Evolutionary conservation across 1,140 invertebrate genomes (phyloP).

Genomic region (Portunus trituberculatus): DNA sequence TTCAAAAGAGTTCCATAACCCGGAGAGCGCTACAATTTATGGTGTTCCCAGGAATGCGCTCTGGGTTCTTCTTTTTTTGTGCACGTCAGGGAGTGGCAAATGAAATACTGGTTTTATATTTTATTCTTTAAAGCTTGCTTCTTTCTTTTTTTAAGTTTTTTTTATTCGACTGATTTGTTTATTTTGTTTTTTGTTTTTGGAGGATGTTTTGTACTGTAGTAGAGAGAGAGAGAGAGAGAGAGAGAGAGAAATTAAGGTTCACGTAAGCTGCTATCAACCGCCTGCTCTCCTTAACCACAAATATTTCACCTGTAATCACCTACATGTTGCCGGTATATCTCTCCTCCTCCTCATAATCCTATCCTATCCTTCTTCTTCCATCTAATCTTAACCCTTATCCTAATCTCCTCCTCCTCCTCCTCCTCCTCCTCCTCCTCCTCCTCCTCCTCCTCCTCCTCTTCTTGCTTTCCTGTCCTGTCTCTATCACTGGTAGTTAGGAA

Average conservation of each 20-base stretch:
- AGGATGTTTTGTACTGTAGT: not conserved
- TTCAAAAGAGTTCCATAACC: not conserved
- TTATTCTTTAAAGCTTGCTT: too few relatives aligned
- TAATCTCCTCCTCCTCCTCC: not conserved
- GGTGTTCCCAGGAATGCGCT: not conserved
- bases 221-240: not conserved
- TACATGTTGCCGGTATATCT: not conserved
- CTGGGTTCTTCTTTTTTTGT: not conserved
- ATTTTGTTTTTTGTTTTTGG: too few relatives aligned
- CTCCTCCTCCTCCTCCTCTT: too few relatives aligned
- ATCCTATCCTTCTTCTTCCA: too few relatives aligned
- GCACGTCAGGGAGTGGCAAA: too few relatives aligned
- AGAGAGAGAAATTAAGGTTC: not conserved
- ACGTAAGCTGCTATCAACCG: not conserved
- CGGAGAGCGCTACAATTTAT: not conserved
- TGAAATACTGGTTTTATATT: too few relatives aligned
- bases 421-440: too few relatives aligned
- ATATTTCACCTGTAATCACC: not conserved
- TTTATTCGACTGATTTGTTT: too few relatives aligned
- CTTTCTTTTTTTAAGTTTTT: too few relatives aligned
- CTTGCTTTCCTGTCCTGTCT: too few relatives aligned
- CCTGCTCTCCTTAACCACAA: not conserved
- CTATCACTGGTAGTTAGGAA: too few relatives aligned
- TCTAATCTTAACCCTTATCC: too few relatives aligned
- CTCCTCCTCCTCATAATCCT: not conserved